phyloP scores from a whole-genome alignment of 2,888 invertebrate species.

The Seira ritae region DNA sequence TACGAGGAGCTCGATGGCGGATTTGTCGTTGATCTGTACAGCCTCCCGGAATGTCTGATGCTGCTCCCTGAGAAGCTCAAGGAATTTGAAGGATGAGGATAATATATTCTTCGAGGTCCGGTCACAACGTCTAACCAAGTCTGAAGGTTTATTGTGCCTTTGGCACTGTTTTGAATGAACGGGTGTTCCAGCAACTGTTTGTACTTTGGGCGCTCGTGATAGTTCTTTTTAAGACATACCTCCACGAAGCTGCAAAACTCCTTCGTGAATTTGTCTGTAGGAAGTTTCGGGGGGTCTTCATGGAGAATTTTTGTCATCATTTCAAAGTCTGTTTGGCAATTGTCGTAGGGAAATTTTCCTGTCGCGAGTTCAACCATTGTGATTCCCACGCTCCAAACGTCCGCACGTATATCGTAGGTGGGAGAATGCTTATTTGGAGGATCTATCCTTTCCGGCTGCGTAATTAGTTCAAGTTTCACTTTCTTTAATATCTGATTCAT shows the following conservation, averaged over 20 bases:
- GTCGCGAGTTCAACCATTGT: conserved; percentile 97
- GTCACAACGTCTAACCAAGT: conserved; percentile 84
- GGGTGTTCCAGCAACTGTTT: conserved; percentile 90
- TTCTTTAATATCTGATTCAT: too few relatives aligned
- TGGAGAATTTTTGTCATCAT: conserved; percentile 94
- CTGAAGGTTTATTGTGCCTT: conserved; percentile 81
- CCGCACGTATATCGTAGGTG: conserved; percentile 98
- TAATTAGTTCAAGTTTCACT: too few relatives aligned
- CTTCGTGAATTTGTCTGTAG: conserved; percentile 84
- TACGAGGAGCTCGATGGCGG: conserved; percentile 56
- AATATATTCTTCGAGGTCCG: conserved; percentile 60
- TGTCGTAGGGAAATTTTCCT: conserved; percentile 94
- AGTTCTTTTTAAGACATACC: conserved; percentile 96
- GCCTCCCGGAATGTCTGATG: conserved; percentile 61
- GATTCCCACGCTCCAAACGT: conserved; percentile 99
- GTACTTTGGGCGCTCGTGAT: conserved; percentile 95
- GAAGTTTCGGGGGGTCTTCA: conserved; percentile 85
- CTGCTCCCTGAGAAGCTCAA: conserved; percentile 63
- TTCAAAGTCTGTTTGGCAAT: conserved; percentile 98
- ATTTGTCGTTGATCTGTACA: conserved; percentile 56
- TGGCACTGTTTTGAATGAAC: conserved; percentile 89
- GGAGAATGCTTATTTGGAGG: conserved; percentile 93
- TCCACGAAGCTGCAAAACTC: conserved; percentile 94
- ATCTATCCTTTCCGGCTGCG: conserved; percentile 97
- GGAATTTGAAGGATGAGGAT: conserved; percentile 62